Evolutionary conservation across 2,113 vertebrate species (phyloP), one percentile per base, ranked within the genome.

Genomic region (Stegostoma tigrinum): DNA sequence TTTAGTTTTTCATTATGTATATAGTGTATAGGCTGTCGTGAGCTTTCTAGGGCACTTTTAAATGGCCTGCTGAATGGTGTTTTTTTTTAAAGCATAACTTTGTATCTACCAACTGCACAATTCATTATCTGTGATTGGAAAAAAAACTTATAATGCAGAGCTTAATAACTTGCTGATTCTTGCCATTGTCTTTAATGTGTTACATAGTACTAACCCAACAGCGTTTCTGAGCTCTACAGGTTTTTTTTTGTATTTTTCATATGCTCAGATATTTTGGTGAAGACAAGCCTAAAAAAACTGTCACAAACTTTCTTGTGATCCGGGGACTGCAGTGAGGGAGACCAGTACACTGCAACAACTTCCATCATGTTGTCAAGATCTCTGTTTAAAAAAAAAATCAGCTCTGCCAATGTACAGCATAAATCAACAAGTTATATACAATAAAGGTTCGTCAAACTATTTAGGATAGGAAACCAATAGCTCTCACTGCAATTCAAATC

Each of bases 401-500:
- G 45, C 91, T 70, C 42, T 68, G 38, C 21, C 91, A 68, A 38
- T 94, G 42, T 38, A 45, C 66, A 52, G 70, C 42, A 24, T 45
- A 27, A 48, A 24, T 72, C 93, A 70, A 70, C 30, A 30, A 12
- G 52, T 45, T 95, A 72, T 72, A 34, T 27, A 61, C 24, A 90
- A 90, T 90, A 94, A 68, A 12, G 34, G 27, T 94, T 68, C 21
- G n/a, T 24, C n/a, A 24, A 27, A 48, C 17, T 67, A 48, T 72
- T 95, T 72, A 30, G 34, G 68, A 70, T 48, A 95, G 93, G 68
- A 72, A 95, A 95, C 61, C 67, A 95, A 68, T n/a, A 94, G 64
- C 19, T 67, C 64, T n/a, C 19, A 42, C 64, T 94, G 91, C 38
- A 48, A 68, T 72, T 70, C 91, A 94, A 66, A 68, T 42, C 64